phyloP scores from a whole-genome alignment of 2,797 vertebrate genomes.

The Enteromius viviparus region DNA sequence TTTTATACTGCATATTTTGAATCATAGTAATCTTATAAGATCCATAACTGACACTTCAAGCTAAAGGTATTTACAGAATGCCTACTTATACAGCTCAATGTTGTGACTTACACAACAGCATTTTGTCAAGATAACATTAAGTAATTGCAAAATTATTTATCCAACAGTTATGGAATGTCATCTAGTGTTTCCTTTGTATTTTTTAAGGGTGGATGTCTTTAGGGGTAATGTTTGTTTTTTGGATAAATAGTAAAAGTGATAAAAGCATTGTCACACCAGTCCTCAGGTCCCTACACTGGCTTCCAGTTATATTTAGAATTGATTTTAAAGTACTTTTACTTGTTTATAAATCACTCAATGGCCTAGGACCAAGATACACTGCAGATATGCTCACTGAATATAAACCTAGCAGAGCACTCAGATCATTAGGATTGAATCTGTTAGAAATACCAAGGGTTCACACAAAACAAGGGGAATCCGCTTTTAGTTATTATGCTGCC shows the following conservation, averaged over 20 bases:
- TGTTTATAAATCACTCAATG: no score
- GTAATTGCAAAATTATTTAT: not conserved
- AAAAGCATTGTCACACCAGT: not conserved
- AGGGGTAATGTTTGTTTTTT: not conserved
- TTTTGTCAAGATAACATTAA: not conserved
- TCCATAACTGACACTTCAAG: slow-evolving; percentile 3
- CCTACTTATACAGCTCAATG: slow-evolving; percentile 16
- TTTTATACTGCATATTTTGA: slow-evolving; percentile 15
- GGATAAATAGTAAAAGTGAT: not conserved
- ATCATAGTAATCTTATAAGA: not conserved
- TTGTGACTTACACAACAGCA: slow-evolving; percentile 5
- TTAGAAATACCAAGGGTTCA: no score
- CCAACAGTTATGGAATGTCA: not conserved
- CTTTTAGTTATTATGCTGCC: no score
- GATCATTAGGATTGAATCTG: no score
- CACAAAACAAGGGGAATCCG: no score
- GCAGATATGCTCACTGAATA: no score
- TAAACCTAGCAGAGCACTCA: no score
- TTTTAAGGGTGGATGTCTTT: not conserved
- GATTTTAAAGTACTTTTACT: no score
- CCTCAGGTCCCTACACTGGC: no score
- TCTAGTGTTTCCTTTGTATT: not conserved
- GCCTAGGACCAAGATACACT: no score
- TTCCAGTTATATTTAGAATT: no score
- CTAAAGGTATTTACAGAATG: not conserved